Evolutionary conservation across 2,113 vertebrate species (phyloP), one percentile per base, ranked within the genome.

Genomic region (Proteles cristata): DNA sequence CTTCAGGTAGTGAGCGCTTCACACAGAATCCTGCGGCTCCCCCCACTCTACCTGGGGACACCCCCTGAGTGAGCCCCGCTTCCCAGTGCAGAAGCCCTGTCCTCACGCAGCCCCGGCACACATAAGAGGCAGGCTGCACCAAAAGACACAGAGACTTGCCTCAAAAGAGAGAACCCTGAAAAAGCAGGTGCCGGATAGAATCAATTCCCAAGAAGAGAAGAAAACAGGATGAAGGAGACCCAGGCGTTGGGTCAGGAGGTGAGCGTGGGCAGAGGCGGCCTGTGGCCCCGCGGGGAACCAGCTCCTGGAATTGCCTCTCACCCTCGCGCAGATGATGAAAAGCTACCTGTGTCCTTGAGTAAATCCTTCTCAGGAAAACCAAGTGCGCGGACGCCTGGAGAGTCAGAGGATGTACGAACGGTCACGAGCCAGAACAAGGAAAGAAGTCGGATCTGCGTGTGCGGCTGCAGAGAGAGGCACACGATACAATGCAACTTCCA

Each of bases 251-350:
- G 23, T 25, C 0, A 1, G 45, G 17, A 73, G n/a, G 19, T 4
- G 33, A 10, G 55, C 0, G 19, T 26, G 66, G 55, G 61, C 68
- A 25, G 76, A 17, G 39, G 39, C 3, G 2, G 25, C 11, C 43
- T 12, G 0, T 1, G 16, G 17, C 8, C 26, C 26, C 39, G 0
- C 3, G 2, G 76, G 43, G 7, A 26, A 28, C 28, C 10, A 1
- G 7, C 10, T 21, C 0, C 7, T 2, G 11, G 4, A 6, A 16
- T 61, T 3, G 11, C 14, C 16, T 21, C 95, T 77, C 82, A 0
- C 53, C 61, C 63, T 55, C 28, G 0, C 2, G 1, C 14, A 80
- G 43, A 15, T 11, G 14, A 19, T 0, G 6, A 77, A 84, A 76
- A 1, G 21, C 33, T 39, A 14, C 28, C 65, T 23, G 10, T 6